phyloP scores from a whole-genome alignment of 2,797 vertebrate species.

The Schizopygopsis pylzovi region DNA sequence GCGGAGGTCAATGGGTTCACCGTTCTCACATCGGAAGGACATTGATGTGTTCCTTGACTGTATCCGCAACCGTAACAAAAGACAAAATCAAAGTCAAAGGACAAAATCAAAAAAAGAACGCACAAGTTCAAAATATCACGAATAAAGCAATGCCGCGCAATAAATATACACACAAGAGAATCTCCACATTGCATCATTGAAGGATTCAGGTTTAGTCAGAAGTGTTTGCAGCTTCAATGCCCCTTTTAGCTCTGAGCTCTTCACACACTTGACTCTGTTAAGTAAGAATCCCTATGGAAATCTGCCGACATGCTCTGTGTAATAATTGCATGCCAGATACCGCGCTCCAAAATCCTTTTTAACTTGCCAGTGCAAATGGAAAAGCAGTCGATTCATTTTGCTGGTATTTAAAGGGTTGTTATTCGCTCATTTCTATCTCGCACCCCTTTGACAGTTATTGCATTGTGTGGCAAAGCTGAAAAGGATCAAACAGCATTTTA shows the following conservation, averaged over 20 bases:
- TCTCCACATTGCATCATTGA: background rate
- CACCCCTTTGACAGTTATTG: conserved; percentile 41
- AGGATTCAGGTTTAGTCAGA: background rate
- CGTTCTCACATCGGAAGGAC: conserved; percentile 67
- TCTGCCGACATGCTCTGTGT: conserved; percentile 6
- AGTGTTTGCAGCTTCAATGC: background rate
- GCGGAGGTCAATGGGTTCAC: conserved; percentile 77
- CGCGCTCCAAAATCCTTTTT: conserved; percentile 21
- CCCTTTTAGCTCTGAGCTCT: conserved; percentile 33
- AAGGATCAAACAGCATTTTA: conserved; percentile 75
- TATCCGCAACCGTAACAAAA: conserved; percentile 76
- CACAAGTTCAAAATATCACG: conserved; percentile 75
- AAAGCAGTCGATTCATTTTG: conserved; percentile 23
- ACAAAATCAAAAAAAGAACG: conserved; percentile 74
- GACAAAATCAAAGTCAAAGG: conserved; percentile 69
- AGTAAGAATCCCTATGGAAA: conserved; percentile 25
- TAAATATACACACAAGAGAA: conserved; percentile 37
- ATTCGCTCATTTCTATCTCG: conserved; percentile 26
- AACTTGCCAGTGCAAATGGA: conserved; percentile 42
- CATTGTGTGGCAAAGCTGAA: conserved; percentile 39
- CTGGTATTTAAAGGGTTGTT: conserved; percentile 20
- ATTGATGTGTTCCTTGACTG: conserved; percentile 80
- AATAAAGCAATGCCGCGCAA: conserved; percentile 2
- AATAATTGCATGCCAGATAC: conserved; percentile 31
- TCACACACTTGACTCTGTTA: conserved; percentile 38